Conservation (phyloP, 2,888 invertebrate genomes). For the Neoitamus cyanurus region DNA sequence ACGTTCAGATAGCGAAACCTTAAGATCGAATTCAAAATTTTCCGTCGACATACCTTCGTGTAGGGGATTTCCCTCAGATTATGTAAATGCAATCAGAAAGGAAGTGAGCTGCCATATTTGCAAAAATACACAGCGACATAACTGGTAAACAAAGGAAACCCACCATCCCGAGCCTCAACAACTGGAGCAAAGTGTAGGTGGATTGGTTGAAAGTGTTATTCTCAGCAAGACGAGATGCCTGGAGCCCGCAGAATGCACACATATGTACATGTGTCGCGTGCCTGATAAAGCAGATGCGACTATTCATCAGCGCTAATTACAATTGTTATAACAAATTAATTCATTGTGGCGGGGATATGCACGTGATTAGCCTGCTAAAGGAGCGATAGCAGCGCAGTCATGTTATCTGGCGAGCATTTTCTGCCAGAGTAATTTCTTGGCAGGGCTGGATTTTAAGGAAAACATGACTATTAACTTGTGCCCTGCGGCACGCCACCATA, state of each 20-base stretch:
- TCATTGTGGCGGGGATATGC: background rate
- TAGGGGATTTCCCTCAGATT: background rate
- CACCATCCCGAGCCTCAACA: background rate
- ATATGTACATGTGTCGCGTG: background rate
- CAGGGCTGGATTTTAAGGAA: background rate
- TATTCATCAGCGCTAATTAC: slow-evolving; percentile 25
- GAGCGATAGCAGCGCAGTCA: background rate
- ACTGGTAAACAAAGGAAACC: background rate
- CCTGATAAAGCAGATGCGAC: slow-evolving; percentile 27
- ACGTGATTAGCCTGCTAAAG: background rate
- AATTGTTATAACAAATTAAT: slow-evolving; percentile 28
- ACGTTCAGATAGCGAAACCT: background rate
- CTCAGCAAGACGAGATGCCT: background rate
- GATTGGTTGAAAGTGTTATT: background rate
- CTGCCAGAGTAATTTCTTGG: background rate
- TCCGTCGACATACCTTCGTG: background rate
- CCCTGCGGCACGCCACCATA: slow-evolving; percentile 13
- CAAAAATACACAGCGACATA: background rate
- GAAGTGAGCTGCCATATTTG: background rate
- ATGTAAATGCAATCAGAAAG: background rate
- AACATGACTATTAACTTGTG: slow-evolving; percentile 36
- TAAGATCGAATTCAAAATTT: background rate
- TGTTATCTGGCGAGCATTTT: background rate
- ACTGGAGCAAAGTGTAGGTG: background rate
- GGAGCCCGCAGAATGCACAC: background rate